Evolutionary conservation across 2,113 vertebrate genomes (phyloP), one percentile per base, ranked within the genome.

Genomic region (Lepisosteus oculatus): DNA sequence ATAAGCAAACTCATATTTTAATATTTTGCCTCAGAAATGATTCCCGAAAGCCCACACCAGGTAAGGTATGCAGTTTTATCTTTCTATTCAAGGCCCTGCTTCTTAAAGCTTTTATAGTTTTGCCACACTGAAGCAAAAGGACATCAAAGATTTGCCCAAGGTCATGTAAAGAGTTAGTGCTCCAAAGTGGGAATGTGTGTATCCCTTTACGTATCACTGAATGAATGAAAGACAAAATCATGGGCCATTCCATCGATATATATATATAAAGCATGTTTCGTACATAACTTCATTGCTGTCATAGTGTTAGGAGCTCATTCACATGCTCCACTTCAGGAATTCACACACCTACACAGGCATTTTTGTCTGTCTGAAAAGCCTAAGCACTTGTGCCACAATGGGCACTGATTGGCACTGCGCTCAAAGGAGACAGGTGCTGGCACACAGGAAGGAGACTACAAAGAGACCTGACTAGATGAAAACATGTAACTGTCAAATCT

Each of bases 61-160:
- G 71, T 45, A 29, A 13, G 3, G 41, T 8, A 44, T 15, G 6
- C 12, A n/a, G 42, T 42, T 51, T 45, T 8, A 43, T 43, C 71
- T 41, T 41, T n/a, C 54, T 41, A 47, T 43, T 59, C 55, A 11
- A 59, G 43, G 43, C 43, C 14, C 47, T 72, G 42, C 29, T 66
- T 61, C 45, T 45, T 62, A 72, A 63, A 67, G 71, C 43, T 56
- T 67, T 72, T 65, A 72, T 8, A 67, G 64, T 51, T 6, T 13
- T 43, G 14, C 44, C 12, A 55, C 6, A 11, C 29, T 6, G 55
- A 57, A 15, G 13, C 15, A 14, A 47, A 14, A 62, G 57, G 12
- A 63, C 44, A 64, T 71, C 70, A 63, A 71, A 29, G n/a, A 43
- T 3, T 62, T 6, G 69, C 65, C 72, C 14, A 61, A 63, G 72